These are phyloP conservation scores for Lottia gigantea DNA, from an alignment of 2,888 invertebrate species.

Conservation along the genomic window DNA sequence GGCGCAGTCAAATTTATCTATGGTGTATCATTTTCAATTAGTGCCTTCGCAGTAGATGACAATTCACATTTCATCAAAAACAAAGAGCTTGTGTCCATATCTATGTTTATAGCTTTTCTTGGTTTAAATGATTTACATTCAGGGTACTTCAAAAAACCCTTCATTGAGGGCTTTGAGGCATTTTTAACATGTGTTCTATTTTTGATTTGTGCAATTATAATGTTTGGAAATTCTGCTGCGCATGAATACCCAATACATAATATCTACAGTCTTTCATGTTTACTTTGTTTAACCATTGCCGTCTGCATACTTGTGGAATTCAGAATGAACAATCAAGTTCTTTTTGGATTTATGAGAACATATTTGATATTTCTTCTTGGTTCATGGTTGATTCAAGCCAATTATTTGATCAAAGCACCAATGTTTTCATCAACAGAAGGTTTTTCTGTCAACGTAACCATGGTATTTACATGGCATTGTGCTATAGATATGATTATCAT, in stretches of 20 bases:
- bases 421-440: conserved; percentile 11
- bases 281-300: background rate
- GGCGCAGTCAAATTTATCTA: background rate
- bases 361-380: conserved; percentile 30
- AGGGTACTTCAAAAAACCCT: background rate
- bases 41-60: background rate
- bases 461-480: conserved; percentile 34
- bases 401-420: conserved; percentile 15
- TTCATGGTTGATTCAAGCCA: conserved; percentile 31
- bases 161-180: background rate
- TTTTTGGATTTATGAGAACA: conserved; percentile 25
- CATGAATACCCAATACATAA: background rate
- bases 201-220: background rate
- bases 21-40: background rate
- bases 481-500: conserved; percentile 26
- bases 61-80: background rate
- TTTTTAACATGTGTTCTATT: background rate
- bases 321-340: conserved; percentile 24
- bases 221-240: background rate
- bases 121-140: background rate
- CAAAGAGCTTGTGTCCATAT: background rate
- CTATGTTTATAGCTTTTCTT: background rate
- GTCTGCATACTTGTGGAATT: conserved; percentile 20
- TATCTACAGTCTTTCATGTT: background rate
- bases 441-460: conserved; percentile 12